Base-by-base conservation (phyloP, 2,797 vertebrate genomes). In the Galago senegalensis region DNA sequence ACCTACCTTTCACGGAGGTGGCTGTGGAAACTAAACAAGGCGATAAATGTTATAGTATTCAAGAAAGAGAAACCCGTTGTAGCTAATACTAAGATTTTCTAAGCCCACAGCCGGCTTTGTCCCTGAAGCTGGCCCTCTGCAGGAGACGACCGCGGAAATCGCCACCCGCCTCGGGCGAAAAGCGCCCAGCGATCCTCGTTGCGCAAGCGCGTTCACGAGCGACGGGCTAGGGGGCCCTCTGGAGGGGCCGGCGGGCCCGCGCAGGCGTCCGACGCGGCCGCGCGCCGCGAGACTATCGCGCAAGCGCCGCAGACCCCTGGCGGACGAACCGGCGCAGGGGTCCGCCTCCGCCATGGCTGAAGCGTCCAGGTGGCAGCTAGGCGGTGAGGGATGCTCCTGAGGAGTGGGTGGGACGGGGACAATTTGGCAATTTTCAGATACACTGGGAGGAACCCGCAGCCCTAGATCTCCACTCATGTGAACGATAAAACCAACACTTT, bases 331-430 rank as follows among this genome's bases (percentile, higher is more conserved):
- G 79, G 49, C 49, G 3, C 14, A 0, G n/a, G 2, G 0, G 46
- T 49, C 10, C 0, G 0, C 17, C 27, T 43, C 10, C 3, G 65
- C 93, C 21, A 97, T 98, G 97, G 21, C 87, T 2, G 95, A 93
- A 72, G 88, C 96, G 0, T 87, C 96, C 0, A n/a, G 91, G 37
- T 96, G 97, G 96, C 67, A 93, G 20, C 13, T 5, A 69, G 93
- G 77, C 20, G 96, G 96, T 98, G 93, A 97, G 97, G 70, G 37
- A 0, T 31, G 1, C 10, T 17, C 16, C 12, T 21, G 13, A 46
- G 46, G 46, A 60, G 31, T 25, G 46, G 75, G 79, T 29, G 67
- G 76, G 23, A 31, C 58, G 46, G 75, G 67, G 27, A 40, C 27
- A 3, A 3, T 7, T 7, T 37, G 49, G 61, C 13, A 58, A 0